Base-by-base conservation (phyloP, 2,797 vertebrate species). In the Sebastolobus altivelis region DNA sequence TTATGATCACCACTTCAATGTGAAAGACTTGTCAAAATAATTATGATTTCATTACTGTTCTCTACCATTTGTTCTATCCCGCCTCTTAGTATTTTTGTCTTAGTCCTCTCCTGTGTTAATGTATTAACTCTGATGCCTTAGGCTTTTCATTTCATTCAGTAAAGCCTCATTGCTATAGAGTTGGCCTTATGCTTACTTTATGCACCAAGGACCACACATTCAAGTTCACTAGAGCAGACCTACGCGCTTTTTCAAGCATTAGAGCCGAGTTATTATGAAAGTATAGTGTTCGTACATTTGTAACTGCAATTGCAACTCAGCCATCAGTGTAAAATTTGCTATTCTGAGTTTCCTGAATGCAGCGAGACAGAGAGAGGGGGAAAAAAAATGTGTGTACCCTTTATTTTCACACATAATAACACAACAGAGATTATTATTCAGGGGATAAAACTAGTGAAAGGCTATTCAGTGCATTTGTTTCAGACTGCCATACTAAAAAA, bases 141-240 rank as follows among this genome's bases (percentile, higher is more conserved):
- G 94, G 95, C 93, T 92, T 89, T 91, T 89, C 84, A 90, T 94
- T 94, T 92, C 89, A 92, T 93, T 93, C 93, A 85, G 86, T 77
- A 83, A 90, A 93, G 90, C 89, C 83, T 92, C 91, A 86, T 89
- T 88, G 87, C 92, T 82, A 80, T 90, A 89, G 89, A 92, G 78
- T 90, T 92, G 90, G 91, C 90, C 92, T 94, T 93, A 93, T 94
- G 93, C 94, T 95, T 93, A 92, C 93, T 95, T 94, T 95, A 94
- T 95, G 95, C 94, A 95, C 95, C 94, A 89, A 69, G 65, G 91
- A 91, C 86, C 92, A 92, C 93, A 94, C 92, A 96, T 96, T 95
- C 93, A 94, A 93, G 95, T 93, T 94, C 93, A 94, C 90, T 89
- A 92, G 94, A 96, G 94, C 95, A 96, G 86, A 95, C 93, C 89